Conservation (phyloP, 2,888 invertebrate genomes). For the Meghimatium bilineatum region DNA sequence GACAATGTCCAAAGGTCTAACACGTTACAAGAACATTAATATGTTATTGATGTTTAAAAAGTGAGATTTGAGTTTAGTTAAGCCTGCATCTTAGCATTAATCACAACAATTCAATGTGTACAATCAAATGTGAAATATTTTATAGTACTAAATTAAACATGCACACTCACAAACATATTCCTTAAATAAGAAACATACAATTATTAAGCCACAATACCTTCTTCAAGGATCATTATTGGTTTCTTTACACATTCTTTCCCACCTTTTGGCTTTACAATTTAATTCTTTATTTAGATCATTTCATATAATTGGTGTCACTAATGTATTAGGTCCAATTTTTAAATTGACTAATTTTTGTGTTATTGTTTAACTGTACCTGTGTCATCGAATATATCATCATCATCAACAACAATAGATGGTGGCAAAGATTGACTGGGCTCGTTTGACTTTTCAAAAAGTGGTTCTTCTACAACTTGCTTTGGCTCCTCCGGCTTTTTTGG, state of each 20-base stretch:
- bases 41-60: too few species aligned
- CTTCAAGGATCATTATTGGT: constrained; percentile 67
- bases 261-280: constrained; percentile 54
- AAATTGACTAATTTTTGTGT: constrained; percentile 26
- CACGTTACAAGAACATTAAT: too few species aligned
- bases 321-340: too few species aligned
- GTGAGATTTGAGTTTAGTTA: too few species aligned
- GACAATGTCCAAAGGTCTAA: too few species aligned
- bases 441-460: neutral
- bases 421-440: constrained; percentile 46
- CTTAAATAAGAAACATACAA: neutral
- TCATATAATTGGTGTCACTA: constrained; percentile 26
- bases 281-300: neutral
- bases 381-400: constrained; percentile 46
- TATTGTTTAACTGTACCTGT: constrained; percentile 33
- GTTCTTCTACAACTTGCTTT: constrained; percentile 43
- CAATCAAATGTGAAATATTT: neutral
- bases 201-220: constrained; percentile 53
- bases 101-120: neutral
- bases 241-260: constrained; percentile 63
- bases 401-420: constrained; percentile 61
- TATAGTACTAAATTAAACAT: neutral
- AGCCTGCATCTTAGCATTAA: too few species aligned
- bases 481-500: constrained; percentile 49
- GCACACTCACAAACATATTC: neutral